Conservation (phyloP, 2,888 invertebrate species). For the Neoitamus cyanurus region DNA sequence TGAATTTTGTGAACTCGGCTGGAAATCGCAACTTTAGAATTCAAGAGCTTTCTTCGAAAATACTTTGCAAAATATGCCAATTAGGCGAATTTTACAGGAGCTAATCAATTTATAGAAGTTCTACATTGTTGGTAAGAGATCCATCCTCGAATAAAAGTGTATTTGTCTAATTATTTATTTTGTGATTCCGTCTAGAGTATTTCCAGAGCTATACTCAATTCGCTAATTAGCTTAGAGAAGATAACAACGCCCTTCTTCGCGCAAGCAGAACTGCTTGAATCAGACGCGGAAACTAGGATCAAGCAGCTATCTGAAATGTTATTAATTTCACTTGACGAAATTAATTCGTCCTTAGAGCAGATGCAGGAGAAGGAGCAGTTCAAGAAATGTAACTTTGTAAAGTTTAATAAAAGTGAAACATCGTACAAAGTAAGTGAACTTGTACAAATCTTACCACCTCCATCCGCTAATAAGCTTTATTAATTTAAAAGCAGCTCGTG, state of each 20-base stretch:
- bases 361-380: not conserved
- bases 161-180: no score
- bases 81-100: not conserved
- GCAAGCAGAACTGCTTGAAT: not conserved
- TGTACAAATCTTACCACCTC: not conserved
- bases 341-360: not conserved
- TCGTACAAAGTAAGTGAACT: not conserved
- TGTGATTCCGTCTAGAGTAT: no score
- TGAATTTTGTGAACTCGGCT: not conserved
- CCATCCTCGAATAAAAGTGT: not conserved
- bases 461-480: not conserved
- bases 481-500: not conserved
- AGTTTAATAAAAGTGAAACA: not conserved
- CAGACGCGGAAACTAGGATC: not conserved
- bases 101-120: not conserved
- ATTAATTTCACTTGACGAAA: not conserved
- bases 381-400: not conserved
- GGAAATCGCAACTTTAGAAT: not conserved
- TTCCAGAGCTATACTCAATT: not conserved
- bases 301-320: not conserved
- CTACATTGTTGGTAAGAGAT: not conserved
- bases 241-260: no score
- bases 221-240: not conserved
- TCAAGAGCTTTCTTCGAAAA: not conserved
- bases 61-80: not conserved